phyloP scores from a whole-genome alignment of 2,888 invertebrate genomes.

The Limnephilus lunatus region DNA sequence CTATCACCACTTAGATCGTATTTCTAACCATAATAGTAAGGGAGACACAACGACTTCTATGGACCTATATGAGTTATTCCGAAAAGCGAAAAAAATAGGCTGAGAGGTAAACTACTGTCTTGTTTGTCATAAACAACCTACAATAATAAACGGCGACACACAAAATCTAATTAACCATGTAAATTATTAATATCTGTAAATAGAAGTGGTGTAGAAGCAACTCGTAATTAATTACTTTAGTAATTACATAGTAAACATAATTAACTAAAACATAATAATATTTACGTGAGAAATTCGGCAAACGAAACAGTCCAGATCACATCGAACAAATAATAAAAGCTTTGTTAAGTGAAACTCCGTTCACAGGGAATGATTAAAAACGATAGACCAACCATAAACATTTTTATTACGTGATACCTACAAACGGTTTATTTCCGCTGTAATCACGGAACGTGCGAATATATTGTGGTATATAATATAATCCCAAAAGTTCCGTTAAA shows the following conservation, averaged over 20 bases:
- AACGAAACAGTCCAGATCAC: background rate
- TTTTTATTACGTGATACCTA: slow-evolving; percentile 16
- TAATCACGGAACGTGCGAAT: slow-evolving; percentile 39
- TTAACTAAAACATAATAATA: background rate
- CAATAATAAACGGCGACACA: background rate
- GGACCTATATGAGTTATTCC: too few species aligned
- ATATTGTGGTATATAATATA: slow-evolving; percentile 8
- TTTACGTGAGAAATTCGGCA: background rate
- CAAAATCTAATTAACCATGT: background rate
- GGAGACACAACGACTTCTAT: too few species aligned
- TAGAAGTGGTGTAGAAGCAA: too few species aligned
- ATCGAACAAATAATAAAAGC: background rate
- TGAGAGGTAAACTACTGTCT: too few species aligned
- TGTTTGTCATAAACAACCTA: background rate
- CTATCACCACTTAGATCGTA: too few species aligned
- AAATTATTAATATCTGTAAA: background rate
- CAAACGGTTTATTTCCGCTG: background rate
- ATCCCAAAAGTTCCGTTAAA: slow-evolving; percentile 28
- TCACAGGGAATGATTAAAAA: background rate
- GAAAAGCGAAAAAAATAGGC: too few species aligned
- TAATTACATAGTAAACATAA: background rate
- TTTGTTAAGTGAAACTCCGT: background rate
- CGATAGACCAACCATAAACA: background rate
- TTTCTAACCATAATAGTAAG: too few species aligned
- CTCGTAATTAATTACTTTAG: background rate